Base-by-base conservation (phyloP, 53 echinoderm and acorn worm species). In the Holothuria leucospilota region DNA sequence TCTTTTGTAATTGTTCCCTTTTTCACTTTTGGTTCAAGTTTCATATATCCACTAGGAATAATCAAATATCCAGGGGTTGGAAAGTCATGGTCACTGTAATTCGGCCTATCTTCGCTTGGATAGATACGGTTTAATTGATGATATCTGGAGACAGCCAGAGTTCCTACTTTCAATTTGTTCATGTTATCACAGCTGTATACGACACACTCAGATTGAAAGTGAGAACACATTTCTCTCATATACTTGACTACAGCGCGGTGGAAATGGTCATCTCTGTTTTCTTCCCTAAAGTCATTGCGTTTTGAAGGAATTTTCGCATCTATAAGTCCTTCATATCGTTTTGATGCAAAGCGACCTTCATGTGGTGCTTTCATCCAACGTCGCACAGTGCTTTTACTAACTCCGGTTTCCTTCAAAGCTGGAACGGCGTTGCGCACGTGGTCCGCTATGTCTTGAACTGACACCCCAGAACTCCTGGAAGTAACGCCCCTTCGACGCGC, bases 381-480 rank as follows among this genome's bases (percentile, higher is more conserved):
- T 12, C 64, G n/a, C 23, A n/a, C n/a, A 5, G 64, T 63, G 26
- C 6, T 11, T 42, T 42, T 42, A 9, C 9, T 42, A 42, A 42
- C 9, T 42, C 42, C n/a, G n/a, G n/a, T n/a, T n/a, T n/a, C n/a
- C n/a, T n/a, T n/a, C n/a, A n/a, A n/a, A n/a, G n/a, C n/a, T 42
- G 42, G 42, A 42, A 42, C 9, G 9, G 42, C 5, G 42, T 42
- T 42, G 15, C 69, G 27, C 5, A 69, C 10, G 29, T 29, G 69
- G 27, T 69, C 30, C 69, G 29, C 69, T 69, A 69, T 69, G 8
- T 69, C 28, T 29, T 30, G 10, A 28, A 69, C 14, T 69, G 69
- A 69, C 69, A 69, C 69, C 10, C 69, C 69, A 69, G 34, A 69
- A 34, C 69, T 69, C 69, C 30, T 2, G 4, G 30, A 69, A 18